These are phyloP conservation scores for Rhogogaster chlorosoma DNA, from an alignment of 2,888 invertebrate genomes.

Conservation along the genomic window DNA sequence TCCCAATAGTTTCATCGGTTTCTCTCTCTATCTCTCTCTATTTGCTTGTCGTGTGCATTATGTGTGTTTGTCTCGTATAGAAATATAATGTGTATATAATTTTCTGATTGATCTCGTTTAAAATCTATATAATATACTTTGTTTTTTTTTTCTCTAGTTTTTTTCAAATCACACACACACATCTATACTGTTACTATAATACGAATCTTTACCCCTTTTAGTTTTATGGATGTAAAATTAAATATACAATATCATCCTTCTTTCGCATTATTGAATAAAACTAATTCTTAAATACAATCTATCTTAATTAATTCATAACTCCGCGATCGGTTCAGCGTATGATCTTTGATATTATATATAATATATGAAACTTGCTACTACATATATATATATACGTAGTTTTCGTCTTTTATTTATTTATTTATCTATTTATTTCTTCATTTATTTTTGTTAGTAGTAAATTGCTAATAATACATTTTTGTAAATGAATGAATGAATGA, in stretches of 20 bases:
- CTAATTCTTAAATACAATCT: background rate
- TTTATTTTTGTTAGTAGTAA: background rate
- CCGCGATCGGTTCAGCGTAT: background rate
- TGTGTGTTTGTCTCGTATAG: background rate
- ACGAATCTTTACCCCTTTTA: background rate
- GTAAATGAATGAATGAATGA: constrained; percentile 60
- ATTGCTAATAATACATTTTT: constrained; percentile 1
- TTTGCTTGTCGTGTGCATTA: background rate
- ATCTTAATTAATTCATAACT: background rate
- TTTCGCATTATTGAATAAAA: background rate
- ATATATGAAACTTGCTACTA: background rate
- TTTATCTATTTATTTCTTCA: background rate
- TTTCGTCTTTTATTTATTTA: background rate
- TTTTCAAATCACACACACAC: constrained; percentile 11
- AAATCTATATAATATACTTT: background rate
- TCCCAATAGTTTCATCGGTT: background rate
- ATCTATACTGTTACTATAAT: background rate
- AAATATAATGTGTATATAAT: constrained; percentile 14
- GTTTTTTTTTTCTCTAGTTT: background rate
- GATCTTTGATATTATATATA: background rate
- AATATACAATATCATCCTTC: background rate
- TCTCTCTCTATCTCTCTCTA: constrained; percentile 8
- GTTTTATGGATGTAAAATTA: background rate
- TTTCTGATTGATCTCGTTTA: background rate
- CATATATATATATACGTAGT: background rate